phyloP scores from a whole-genome alignment of 2,888 invertebrate genomes.

The Itoplectis maculator region DNA sequence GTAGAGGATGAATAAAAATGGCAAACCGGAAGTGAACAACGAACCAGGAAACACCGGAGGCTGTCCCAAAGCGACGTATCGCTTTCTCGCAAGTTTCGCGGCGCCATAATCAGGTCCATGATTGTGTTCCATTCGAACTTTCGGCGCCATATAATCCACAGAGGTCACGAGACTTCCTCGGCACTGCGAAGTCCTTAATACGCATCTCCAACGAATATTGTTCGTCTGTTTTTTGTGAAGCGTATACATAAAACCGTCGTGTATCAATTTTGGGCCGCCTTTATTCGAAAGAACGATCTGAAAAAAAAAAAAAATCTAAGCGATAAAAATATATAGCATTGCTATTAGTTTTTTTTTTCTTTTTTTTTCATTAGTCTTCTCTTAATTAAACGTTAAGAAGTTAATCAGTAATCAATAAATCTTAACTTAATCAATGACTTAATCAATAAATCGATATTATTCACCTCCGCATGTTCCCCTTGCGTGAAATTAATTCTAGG shows the following conservation, averaged over 20 bases:
- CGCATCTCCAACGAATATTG: constrained; percentile 85
- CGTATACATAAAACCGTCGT: constrained; percentile 85
- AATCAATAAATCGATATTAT: not conserved
- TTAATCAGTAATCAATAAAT: not conserved
- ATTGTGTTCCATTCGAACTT: constrained; percentile 84
- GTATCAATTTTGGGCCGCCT: constrained; percentile 85
- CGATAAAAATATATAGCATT: not conserved
- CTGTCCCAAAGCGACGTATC: constrained; percentile 77
- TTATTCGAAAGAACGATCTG: constrained; percentile 84
- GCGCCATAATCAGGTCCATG: constrained; percentile 84
- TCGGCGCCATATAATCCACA: constrained; percentile 80
- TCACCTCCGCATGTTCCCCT: constrained; percentile 54
- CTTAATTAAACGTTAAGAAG: not conserved
- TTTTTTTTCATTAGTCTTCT: constrained; percentile 10
- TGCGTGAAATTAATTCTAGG: not conserved
- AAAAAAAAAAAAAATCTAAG: constrained; percentile 20
- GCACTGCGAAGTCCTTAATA: constrained; percentile 83
- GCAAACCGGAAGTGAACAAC: not conserved
- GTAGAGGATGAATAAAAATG: not conserved
- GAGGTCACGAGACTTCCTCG: constrained; percentile 84
- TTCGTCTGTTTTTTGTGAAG: constrained; percentile 84
- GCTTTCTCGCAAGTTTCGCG: constrained; percentile 82
- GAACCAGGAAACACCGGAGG: constrained; percentile 72
- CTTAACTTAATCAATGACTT: too few relatives aligned
- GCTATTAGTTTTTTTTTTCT: not conserved